Evolutionary conservation across 2,113 vertebrate genomes (phyloP).

Genomic region (Pampusana beccarii): DNA sequence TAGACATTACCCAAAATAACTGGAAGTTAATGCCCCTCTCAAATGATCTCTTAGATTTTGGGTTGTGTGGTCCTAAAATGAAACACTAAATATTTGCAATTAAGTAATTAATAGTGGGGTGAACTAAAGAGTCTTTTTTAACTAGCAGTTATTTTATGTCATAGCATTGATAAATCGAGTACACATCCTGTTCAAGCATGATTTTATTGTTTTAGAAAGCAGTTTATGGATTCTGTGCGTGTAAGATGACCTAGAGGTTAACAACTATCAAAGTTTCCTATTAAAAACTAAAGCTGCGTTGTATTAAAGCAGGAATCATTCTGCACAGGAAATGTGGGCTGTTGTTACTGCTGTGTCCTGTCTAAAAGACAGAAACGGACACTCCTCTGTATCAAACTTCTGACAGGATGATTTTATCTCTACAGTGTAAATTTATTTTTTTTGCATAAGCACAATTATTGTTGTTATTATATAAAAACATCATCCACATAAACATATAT

Average conservation of each 20-base stretch:
- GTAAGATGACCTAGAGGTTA: conserved; percentile 22
- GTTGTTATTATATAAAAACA: not conserved
- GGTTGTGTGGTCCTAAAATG: not conserved
- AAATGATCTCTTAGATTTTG: not conserved
- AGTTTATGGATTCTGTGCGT: not conserved
- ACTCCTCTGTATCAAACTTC: not conserved
- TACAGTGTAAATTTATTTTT: not conserved
- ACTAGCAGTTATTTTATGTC: not conserved
- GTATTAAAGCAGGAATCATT: not conserved
- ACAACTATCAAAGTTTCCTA: conserved; percentile 4
- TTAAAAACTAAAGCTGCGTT: not conserved
- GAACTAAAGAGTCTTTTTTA: not conserved
- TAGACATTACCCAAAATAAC: not conserved
- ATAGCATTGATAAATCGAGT: not conserved
- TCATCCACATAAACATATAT: not conserved
- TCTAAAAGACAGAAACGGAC: not conserved
- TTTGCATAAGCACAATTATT: not conserved
- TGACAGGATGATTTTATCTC: not conserved
- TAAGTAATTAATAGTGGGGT: not conserved
- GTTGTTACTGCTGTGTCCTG: not conserved
- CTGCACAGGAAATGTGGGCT: not conserved
- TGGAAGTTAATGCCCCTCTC: not conserved
- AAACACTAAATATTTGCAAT: not conserved
- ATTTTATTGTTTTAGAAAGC: not conserved
- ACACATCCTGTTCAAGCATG: not conserved